A percentile compares a stretch with the other conserved stretches of the same genome.
Evolutionary conservation across 2,113 vertebrate genomes (phyloP).

Genomic region (Leiothrix lutea): DNA sequence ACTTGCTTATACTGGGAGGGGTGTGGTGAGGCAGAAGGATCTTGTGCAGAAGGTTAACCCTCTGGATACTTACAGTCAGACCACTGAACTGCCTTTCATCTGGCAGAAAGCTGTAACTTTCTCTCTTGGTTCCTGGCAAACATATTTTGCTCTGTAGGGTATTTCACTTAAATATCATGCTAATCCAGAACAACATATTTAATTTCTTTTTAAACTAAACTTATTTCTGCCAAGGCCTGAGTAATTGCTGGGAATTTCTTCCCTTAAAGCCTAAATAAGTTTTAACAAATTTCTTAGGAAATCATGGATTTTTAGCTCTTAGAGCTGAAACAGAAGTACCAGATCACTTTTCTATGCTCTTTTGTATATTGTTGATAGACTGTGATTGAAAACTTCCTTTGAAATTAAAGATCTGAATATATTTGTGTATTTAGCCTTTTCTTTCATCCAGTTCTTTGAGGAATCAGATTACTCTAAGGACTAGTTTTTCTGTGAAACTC

Average conservation of each 20-base stretch:
- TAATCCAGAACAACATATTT: neutral
- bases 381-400: conserved; percentile 14
- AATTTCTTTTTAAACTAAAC: neutral
- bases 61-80: neutral
- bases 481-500: neutral
- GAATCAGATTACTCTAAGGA: neutral
- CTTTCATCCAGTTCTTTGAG: neutral
- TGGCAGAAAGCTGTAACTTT: conserved; percentile 23
- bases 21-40: neutral
- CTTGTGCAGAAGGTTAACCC: neutral
- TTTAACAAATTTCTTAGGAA: neutral
- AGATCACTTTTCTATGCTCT: neutral
- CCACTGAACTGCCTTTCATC: neutral
- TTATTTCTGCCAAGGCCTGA: neutral
- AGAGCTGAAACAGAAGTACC: neutral
- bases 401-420: conserved; percentile 13
- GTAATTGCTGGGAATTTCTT: neutral
- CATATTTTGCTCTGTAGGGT: neutral
- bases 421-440: conserved; percentile 2
- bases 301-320: neutral
- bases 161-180: neutral
- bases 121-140: neutral
- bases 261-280: neutral
- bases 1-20: neutral
- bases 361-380: neutral